These are phyloP conservation scores for Omphaloscelis lunosa DNA, from an alignment of 2,888 invertebrate species.

Conservation along the genomic window DNA sequence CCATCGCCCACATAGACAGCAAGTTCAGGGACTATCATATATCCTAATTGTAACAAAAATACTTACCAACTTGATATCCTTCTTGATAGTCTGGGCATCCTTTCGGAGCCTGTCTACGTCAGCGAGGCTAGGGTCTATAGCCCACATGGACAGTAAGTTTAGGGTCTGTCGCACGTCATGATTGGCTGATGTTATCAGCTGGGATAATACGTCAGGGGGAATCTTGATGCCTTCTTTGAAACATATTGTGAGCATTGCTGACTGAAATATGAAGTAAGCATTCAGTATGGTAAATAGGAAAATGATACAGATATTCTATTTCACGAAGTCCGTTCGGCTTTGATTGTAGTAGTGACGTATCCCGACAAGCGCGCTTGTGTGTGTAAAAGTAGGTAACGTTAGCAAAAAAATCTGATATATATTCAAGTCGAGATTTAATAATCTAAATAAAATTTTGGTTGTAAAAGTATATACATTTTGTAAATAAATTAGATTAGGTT, in stretches of 20 bases:
- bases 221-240: constrained; percentile 97
- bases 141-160: constrained; percentile 96
- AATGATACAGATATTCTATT: too few relatives aligned
- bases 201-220: constrained; percentile 93
- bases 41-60: not conserved
- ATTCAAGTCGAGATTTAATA: too few relatives aligned
- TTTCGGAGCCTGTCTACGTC: constrained; percentile 89
- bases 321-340: too few relatives aligned
- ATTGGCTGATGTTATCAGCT: constrained; percentile 96
- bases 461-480: too few relatives aligned
- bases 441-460: too few relatives aligned
- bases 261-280: constrained; percentile 85
- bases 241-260: constrained; percentile 97
- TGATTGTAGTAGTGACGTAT: too few relatives aligned
- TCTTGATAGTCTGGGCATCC: constrained; percentile 92
- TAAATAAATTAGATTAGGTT: too few relatives aligned
- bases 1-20: not conserved
- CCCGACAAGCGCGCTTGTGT: too few relatives aligned
- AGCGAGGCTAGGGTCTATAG: constrained; percentile 90
- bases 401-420: too few relatives aligned
- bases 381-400: too few relatives aligned
- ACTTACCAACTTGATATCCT: constrained; percentile 95
- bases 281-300: not conserved
- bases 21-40: constrained; percentile 52
- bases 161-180: constrained; percentile 98